Evolutionary conservation across 2,797 vertebrate genomes (phyloP).

Genomic region (Manis crassicaudata): DNA sequence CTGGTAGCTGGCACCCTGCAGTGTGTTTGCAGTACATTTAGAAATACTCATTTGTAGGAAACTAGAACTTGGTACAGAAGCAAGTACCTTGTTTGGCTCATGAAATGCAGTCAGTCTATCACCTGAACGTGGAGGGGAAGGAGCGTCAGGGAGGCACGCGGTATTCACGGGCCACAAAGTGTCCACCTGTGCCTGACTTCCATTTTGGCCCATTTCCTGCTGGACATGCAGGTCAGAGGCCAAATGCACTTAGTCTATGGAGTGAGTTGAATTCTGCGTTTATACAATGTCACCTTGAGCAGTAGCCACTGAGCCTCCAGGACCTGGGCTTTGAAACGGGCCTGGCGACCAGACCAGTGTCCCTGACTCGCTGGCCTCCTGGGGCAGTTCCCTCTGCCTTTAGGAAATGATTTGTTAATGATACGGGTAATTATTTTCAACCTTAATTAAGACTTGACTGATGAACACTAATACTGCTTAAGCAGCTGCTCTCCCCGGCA

Average conservation of each 20-base stretch:
- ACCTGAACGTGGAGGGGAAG: background rate
- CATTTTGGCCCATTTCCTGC: background rate
- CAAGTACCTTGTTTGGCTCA: accelerated
- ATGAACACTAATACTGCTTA: too few species aligned
- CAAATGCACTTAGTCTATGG: too few species aligned
- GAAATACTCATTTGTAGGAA: background rate
- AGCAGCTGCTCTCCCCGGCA: background rate
- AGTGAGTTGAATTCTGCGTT: background rate
- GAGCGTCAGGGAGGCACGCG: too few species aligned
- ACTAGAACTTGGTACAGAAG: background rate
- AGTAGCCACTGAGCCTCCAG: too few species aligned
- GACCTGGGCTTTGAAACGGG: too few species aligned
- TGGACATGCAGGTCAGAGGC: background rate
- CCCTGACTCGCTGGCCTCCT: background rate
- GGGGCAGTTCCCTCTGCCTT: background rate
- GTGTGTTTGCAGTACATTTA: background rate
- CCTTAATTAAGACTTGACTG: too few species aligned
- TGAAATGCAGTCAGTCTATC: too few species aligned
- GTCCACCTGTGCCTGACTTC: accelerated
- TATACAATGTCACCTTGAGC: too few species aligned
- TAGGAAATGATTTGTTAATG: background rate
- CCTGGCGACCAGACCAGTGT: too few species aligned
- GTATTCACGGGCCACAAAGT: too few species aligned
- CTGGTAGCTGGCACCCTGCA: background rate
- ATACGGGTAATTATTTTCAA: background rate